Base-by-base conservation (phyloP, 2,797 vertebrate species). In the Vultur gryphus region DNA sequence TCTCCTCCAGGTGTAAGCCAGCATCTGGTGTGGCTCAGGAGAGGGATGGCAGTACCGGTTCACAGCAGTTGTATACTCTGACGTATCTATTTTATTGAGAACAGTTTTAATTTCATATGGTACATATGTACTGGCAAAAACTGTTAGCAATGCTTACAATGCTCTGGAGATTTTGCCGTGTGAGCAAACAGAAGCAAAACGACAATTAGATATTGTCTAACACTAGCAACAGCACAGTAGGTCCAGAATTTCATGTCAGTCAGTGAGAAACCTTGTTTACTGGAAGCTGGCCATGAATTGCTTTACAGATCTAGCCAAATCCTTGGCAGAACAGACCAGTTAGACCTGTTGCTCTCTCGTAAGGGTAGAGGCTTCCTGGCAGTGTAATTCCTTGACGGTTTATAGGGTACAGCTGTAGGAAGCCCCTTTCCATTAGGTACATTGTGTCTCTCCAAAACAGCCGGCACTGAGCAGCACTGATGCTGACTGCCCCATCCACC, bases 181-280 rank as follows among this genome's bases (percentile, higher is more conserved):
- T 85, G 89, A 94, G 61, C 84, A 81, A 88, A 87, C 91, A 89
- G 91, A 90, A 95, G 48, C 61, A 80, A 95, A 96, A 95, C 91
- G 90, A 89, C 94, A 97, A 97, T 92, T 92, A 93, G 87, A 76
- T 76, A 94, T 94, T 96, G 93, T 91, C 75, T 94, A 89, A 94
- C 5, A 33, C 52, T 80, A 90, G 71, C 88, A 89, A 70, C 89
- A 96, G 72, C 90, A 84, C 90, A 95, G 89, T 76, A 70, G 84
- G 92, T 94, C 93, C 90, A 96, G 65, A 84, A 93, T 93, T 94
- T 78, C 71, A 81, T 87, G 86, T 96, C 95, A 96, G 64, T 97
- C 77, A 70, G 46, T 70, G 67, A 96, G 90, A 91, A 95, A 91
- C 71, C 78, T 93, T 92, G 82, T 95, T 94, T 95, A 81, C 79